Base-by-base conservation (phyloP, 1,140 invertebrate genomes). In the Telenomus remus region DNA sequence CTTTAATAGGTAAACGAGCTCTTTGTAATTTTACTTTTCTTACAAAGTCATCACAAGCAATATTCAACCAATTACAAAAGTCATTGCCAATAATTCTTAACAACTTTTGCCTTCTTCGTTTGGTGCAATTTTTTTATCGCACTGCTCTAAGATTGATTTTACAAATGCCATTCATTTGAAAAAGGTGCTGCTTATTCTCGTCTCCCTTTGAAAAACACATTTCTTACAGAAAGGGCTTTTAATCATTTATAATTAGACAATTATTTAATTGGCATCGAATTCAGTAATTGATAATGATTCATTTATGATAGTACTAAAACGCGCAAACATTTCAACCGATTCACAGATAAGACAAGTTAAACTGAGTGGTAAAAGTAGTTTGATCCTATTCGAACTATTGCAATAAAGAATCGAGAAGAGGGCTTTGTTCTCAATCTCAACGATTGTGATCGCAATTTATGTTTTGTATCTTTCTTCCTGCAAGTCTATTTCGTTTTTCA, bases 341-440 rank as follows among this genome's bases (percentile, higher is more conserved):
- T 66, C 46, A 53, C 55, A 46, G 69, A 78, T 74, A 79, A 80
- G 76, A 42, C 59, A 78, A 79, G 76, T 76, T 79, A 76, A 78
- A 78, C 69, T 68, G 76, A 79, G 73, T 80, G 70, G 79, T 54
- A 80, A 80, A 80, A 76, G 79, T 79, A 79, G 76, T 80, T 76
- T 80, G 69, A 80, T 80, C 79, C 73, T 69, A 68, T 74, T 80
- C 69, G 76, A 79, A 80, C 79, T 80, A 80, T 79, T 49, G 69
- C 66, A 79, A 76, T 80, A 80, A 80, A 80, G 79, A 79, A 80
- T 79, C 51, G 55, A 37, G 54, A 73, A 70, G 59, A 68, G 57
- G 73, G 69, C 70, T 71, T 77, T 79, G 78, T 79, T 72, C 69
- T 76, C 70, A 79, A 79, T 78, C 78, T 78, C 66, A 68, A 69